A percentile compares a stretch with the other conserved stretches of the same genome.
Conservation (phyloP, 64 coral and sea anemone genomes). For the Anthopleura sola region DNA sequence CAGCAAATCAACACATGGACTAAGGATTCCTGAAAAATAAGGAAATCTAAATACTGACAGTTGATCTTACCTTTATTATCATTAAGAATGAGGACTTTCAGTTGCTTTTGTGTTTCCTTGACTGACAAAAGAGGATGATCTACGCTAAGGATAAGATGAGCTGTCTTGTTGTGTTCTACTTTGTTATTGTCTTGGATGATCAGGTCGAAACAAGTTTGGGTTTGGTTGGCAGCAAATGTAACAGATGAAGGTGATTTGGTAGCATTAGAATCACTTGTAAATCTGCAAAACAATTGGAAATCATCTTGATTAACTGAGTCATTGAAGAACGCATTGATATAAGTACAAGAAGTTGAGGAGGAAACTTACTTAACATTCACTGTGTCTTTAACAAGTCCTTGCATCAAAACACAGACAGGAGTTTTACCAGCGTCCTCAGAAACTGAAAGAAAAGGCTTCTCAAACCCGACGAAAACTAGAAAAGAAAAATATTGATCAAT, state of each 20-base stretch:
- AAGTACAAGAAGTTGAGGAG: too few relatives aligned
- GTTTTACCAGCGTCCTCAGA: neutral
- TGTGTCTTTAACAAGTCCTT: too few relatives aligned
- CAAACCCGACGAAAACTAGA: neutral
- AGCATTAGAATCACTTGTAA: neutral
- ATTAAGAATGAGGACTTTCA: neutral
- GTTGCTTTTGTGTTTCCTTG: neutral
- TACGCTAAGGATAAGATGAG: neutral
- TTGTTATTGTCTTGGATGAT: neutral
- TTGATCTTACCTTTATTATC: neutral
- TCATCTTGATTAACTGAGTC: too few relatives aligned
- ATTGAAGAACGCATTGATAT: too few relatives aligned
- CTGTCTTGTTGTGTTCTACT: neutral
- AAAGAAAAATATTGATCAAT: neutral
- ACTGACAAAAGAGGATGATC: neutral
- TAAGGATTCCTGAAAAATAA: too few relatives aligned
- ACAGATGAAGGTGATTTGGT: neutral
- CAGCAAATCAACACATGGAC: too few relatives aligned
- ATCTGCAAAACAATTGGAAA: too few relatives aligned
- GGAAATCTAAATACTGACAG: too few relatives aligned
- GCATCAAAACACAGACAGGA: neutral
- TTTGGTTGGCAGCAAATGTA: neutral
- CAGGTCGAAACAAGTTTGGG: neutral
- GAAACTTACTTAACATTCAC: too few relatives aligned
- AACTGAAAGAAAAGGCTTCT: neutral